Evolutionary conservation across 2,797 vertebrate genomes (phyloP), one percentile per base, ranked within the genome.

Genomic region (Falco cherrug): DNA sequence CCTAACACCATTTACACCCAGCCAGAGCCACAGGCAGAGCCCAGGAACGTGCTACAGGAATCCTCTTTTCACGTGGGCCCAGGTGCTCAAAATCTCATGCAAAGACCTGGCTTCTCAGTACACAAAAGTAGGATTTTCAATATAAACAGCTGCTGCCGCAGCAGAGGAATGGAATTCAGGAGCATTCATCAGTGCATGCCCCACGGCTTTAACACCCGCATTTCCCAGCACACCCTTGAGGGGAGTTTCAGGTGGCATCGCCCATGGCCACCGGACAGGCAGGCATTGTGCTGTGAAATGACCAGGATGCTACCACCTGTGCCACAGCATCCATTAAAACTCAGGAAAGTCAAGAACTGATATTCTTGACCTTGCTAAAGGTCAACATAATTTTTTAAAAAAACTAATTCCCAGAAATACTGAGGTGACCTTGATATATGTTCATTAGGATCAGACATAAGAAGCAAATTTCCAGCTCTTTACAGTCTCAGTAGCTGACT

Each of bases 291-390:
- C 65, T 15, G 13, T 31, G 11, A 12, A 18, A 47, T 15, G 5
- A 16, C 1, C 19, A 11, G n/a, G 74, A 33, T 11, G 1, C 35
- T 4, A 8, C 29, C 31, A 2, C n/a, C 65, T 24, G 13, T 2
- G 1, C 28, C 12, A 33, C 2, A 45, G 39, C 47, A 47, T 12
- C 63, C 43, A 5, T 2, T 5, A 22, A 18, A 24, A 14, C 37
- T 15, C 45, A 5, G 54, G 51, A 9, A 18, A 29, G 56, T 25
- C 28, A 37, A 6, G 54, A 33, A 8, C 69, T 7, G 41, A 14
- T 2, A 1, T 1, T 50, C 45, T 1, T 17, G 5, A 29, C 54
- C 45, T 63, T 0, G 0, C 64, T 37, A 4, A 21, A 53, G 78
- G 78, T 5, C 78, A 50, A 1, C 0, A 16, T 22, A 21, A 21